A percentile compares a stretch with the other conserved stretches of the same genome.
Conservation (phyloP, 2,113 vertebrate species). For the Malurus melanocephalus region DNA sequence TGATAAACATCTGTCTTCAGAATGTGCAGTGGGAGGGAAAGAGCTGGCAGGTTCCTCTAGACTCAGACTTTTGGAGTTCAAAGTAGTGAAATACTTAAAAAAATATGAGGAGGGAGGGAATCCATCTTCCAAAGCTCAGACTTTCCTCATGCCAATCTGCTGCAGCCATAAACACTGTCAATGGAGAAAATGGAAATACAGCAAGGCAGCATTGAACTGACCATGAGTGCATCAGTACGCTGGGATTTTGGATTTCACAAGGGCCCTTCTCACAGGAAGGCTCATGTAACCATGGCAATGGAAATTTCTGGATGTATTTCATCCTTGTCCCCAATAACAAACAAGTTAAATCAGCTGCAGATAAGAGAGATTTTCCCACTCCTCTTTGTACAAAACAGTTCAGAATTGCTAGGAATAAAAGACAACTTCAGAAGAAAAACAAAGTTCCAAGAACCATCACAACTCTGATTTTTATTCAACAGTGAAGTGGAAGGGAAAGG, state of each 20-base stretch:
- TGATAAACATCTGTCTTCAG: background rate
- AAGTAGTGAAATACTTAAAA: background rate
- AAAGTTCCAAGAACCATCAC: constrained; percentile 58
- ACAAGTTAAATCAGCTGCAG: background rate
- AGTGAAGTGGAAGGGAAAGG: constrained; percentile 63
- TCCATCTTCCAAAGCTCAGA: background rate
- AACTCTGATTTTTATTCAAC: constrained; percentile 77
- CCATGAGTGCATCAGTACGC: background rate
- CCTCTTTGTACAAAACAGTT: background rate
- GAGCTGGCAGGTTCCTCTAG: background rate
- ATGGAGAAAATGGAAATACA: background rate
- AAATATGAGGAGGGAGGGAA: background rate
- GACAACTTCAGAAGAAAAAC: constrained; percentile 49
- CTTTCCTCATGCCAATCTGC: background rate
- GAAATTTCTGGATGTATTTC: background rate
- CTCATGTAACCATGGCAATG: background rate
- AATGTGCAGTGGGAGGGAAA: background rate
- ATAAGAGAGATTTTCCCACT: background rate
- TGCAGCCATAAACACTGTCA: background rate
- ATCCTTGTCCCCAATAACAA: background rate
- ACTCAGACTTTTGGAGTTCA: background rate
- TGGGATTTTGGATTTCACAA: background rate
- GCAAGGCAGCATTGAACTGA: background rate
- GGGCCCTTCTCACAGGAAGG: background rate
- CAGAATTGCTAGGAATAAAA: background rate